Evolutionary conservation across 2,113 vertebrate genomes (phyloP), one percentile per base, ranked within the genome.

Genomic region (Melozone crissalis): DNA sequence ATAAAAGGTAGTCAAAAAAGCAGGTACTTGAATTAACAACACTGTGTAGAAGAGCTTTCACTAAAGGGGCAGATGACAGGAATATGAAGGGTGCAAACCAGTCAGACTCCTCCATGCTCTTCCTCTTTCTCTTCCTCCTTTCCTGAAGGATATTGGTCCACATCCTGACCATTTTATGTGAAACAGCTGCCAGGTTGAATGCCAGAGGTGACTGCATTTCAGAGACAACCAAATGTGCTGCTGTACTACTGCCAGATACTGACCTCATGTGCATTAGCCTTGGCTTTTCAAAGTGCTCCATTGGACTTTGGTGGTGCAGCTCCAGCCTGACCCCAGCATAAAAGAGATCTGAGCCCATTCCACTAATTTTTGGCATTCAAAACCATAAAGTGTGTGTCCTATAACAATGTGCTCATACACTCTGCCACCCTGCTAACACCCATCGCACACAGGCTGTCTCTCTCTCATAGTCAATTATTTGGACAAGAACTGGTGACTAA

Each of bases 401-500:
- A 13, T 49, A 75, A 86, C 22, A 63, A 41, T 62, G 80, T 68
- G 63, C 57, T 68, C 61, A 31, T 67, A 58, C 35, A 74, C 68
- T 43, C 85, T 81, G 79, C 52, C 49, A 78, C 63, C 44, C 66
- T 80, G 73, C 87, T 90, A 92, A 84, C 15, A 6, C 59, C 31
- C 62, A 54, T 33, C 43, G 95, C 82, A 51, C 46, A n/a, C 41
- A 58, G 72, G 33, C 47, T 6, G 61, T 11, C 66, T 22, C 43
- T 39, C 74, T 67, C 55, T 88, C n/a, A 3, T 5, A 93, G 76
- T 65, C 57, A 78, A 81, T 94, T 95, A 95, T 94, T 97, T 92
- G 89, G 93, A 88, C 63, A 76, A 94, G 90, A 94, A 92, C 76
- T 57, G 85, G 61, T 92, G 96, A 93, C 87, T 94, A 95, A 96